Evolutionary conservation across 2,888 invertebrate genomes (phyloP), one percentile per base, ranked within the genome.

Genomic region (Stegana nigrithorax): DNA sequence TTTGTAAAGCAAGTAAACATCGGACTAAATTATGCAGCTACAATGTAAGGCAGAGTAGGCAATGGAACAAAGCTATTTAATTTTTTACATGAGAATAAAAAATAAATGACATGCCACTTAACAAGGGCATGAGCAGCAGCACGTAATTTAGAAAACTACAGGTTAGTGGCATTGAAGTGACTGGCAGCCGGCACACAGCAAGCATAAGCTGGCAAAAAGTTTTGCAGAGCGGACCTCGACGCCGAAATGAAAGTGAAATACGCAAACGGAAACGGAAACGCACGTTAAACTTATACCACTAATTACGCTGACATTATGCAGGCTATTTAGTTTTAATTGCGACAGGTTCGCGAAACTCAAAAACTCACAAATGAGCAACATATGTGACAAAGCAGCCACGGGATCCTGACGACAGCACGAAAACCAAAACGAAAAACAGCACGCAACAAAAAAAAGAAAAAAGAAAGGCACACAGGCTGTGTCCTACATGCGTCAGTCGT

Each of bases 251-350:
- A 19, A 58, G 25, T 26, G 4, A 44, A 10, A 19, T 17, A 19
- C 53, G 27, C 53, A 53, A 8, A 17, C 39, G 39, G 39, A 39
- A 39, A 26, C 51, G 51, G 32, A 55, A 23, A 8, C 29, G 32
- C 36, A 59, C 42, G 58, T 7, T 39, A 58, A 67, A 65, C 69
- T 74, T 76, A 74, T 80, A 73, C 62, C 67, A 77, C 77, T 77
- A 77, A 77, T 77, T 77, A 77, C 80, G 80, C 76, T 78, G 80
- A 80, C 80, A 77, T 77, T 77, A 77, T 77, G 77, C 76, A 69
- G 80, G 77, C 77, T 77, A 80, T 77, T 77, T 77, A 78, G 80
- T 67, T 77, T 80, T 77, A 77, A 77, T 77, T 80, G 80, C 77
- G 73, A 68, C 72, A 75, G 78, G 73, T 72, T 68, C 70, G 73